Evolutionary conservation across 2,888 invertebrate species (phyloP).

Genomic region (Glomeris marginata): DNA sequence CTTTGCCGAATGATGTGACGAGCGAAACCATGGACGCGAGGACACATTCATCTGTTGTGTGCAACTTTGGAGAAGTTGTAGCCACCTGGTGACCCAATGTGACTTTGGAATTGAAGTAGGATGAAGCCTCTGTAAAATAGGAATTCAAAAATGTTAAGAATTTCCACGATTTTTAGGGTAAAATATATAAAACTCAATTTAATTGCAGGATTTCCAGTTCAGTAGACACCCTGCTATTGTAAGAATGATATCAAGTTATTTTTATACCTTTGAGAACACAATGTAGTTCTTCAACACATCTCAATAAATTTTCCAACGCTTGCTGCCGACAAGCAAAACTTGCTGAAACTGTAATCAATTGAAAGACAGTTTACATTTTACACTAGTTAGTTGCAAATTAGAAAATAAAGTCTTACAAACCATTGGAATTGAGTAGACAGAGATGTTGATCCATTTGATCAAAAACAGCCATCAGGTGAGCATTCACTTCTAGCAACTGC

Average conservation of each 20-base stretch:
- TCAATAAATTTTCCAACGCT: background rate
- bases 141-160: too few relatives aligned
- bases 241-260: too few relatives aligned
- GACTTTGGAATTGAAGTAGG: constrained; percentile 28
- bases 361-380: too few relatives aligned
- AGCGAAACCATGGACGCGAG: constrained; percentile 31
- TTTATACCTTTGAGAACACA: constrained; percentile 26
- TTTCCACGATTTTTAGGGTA: too few relatives aligned
- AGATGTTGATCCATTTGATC: constrained; percentile 20
- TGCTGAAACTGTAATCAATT: too few relatives aligned
- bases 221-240: too few relatives aligned
- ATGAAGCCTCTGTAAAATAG: constrained; percentile 30
- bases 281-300: constrained; percentile 24
- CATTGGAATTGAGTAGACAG: background rate
- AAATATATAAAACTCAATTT: too few relatives aligned
- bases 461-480: constrained; percentile 23
- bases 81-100: constrained; percentile 33
- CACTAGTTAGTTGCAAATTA: too few relatives aligned
- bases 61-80: constrained; percentile 30
- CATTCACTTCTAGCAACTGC: constrained; percentile 24
- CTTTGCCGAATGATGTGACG: constrained; percentile 29
- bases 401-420: too few relatives aligned
- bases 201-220: too few relatives aligned
- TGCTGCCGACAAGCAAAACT: too few relatives aligned
- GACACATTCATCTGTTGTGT: constrained; percentile 34